phyloP scores from a whole-genome alignment of 1,140 invertebrate genomes.

The Oncopeltus fasciatus region DNA sequence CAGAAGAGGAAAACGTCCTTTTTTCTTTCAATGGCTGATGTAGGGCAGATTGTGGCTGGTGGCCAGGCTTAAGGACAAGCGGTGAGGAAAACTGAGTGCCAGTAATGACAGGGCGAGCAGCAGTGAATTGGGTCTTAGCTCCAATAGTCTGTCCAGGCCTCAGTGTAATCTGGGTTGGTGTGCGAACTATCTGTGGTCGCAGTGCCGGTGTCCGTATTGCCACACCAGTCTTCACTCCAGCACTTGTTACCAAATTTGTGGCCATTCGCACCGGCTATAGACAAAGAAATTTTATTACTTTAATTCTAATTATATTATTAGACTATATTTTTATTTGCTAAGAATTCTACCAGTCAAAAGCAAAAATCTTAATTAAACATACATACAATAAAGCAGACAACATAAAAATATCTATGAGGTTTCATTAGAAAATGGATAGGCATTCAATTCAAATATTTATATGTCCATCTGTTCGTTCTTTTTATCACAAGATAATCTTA shows the following conservation, averaged over 20 bases:
- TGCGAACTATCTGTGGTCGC: constrained; percentile 17
- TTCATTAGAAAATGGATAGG: too few species aligned
- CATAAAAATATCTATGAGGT: too few species aligned
- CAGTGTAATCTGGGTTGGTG: constrained; percentile 14
- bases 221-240: constrained; percentile 26
- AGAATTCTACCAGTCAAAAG: too few species aligned
- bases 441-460: too few species aligned
- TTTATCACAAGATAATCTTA: too few species aligned
- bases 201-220: constrained; percentile 28
- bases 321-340: too few species aligned
- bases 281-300: neutral
- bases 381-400: too few species aligned
- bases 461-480: too few species aligned
- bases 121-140: neutral
- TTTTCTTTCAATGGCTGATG: constrained; percentile 44
- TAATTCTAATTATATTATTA: too few species aligned
- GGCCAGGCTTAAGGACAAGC: constrained; percentile 3
- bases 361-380: too few species aligned
- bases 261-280: constrained; percentile 37
- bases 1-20: constrained; percentile 40
- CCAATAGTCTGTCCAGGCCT: constrained; percentile 13
- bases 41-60: neutral
- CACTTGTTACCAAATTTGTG: constrained; percentile 27
- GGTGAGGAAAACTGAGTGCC: constrained; percentile 17
- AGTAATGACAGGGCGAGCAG: neutral